Conservation (phyloP, 2,797 vertebrate species). For the Propithecus perrieri region DNA sequence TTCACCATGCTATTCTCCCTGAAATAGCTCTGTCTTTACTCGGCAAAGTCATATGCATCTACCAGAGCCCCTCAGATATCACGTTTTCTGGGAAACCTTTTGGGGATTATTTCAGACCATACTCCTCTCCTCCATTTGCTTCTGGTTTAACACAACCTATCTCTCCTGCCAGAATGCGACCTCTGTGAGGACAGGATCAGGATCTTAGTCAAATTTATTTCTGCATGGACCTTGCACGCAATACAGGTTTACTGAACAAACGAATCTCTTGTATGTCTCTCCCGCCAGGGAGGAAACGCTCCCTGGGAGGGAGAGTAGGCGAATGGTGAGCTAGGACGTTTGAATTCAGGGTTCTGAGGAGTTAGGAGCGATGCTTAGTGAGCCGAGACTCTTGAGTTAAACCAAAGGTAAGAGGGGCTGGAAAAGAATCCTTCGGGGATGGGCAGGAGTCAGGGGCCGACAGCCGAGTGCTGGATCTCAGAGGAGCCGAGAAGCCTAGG, state of each 20-base stretch:
- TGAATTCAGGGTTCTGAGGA: neutral
- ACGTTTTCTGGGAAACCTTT: neutral
- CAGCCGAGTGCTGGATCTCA: neutral
- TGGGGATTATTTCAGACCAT: neutral
- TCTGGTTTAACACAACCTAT: neutral
- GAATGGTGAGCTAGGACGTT: neutral
- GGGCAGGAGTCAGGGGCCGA: neutral
- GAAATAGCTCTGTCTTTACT: neutral
- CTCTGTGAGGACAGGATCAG: neutral
- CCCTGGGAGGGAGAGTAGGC: neutral
- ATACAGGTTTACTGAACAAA: constrained; percentile 50
- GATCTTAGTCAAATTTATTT: constrained; percentile 44
- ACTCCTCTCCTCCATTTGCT: neutral
- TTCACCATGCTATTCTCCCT: neutral
- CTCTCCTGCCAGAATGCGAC: neutral
- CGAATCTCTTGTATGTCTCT: neutral
- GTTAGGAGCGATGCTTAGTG: neutral
- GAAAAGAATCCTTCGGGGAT: neutral
- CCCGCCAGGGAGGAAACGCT: neutral
- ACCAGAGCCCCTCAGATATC: neutral
- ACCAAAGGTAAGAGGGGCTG: neutral
- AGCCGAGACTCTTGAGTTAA: neutral
- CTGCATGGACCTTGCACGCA: neutral
- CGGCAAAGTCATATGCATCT: neutral
- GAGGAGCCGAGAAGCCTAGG: neutral